Conservation (phyloP, 2,113 vertebrate genomes). For the Apodemus speciosus region DNA sequence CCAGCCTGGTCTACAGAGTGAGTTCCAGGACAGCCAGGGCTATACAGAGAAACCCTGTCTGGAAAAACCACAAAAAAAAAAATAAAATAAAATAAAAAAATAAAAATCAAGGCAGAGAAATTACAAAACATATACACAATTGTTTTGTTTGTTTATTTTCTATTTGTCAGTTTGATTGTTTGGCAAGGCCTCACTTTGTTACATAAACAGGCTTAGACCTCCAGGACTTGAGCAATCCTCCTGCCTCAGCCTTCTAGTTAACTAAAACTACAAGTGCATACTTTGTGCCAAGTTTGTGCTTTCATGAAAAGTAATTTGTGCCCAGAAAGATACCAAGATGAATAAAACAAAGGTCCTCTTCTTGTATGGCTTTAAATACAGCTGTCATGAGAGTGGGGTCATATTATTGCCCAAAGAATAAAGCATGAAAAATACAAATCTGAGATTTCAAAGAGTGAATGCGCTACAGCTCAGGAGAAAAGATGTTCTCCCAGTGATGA, state of each 20-base stretch:
- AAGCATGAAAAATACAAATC: not conserved
- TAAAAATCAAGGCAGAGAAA: no score
- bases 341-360: not conserved
- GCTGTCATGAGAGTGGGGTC: not conserved
- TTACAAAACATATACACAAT: not conserved
- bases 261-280: not conserved
- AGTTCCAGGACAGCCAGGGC: no score
- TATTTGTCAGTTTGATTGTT: not conserved
- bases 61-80: no score
- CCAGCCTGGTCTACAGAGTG: no score
- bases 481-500: not conserved
- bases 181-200: not conserved
- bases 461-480: not conserved
- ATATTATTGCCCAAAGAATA: slow-evolving; percentile 32
- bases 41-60: no score
- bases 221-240: not conserved
- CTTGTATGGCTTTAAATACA: not conserved
- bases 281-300: not conserved
- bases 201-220: not conserved
- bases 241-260: not conserved
- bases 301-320: not conserved
- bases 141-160: not conserved
- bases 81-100: no score
- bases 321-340: not conserved
- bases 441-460: not conserved